These are phyloP conservation scores for Calameuta idolon DNA, from an alignment of 2,888 invertebrate genomes.

Conservation along the genomic window DNA sequence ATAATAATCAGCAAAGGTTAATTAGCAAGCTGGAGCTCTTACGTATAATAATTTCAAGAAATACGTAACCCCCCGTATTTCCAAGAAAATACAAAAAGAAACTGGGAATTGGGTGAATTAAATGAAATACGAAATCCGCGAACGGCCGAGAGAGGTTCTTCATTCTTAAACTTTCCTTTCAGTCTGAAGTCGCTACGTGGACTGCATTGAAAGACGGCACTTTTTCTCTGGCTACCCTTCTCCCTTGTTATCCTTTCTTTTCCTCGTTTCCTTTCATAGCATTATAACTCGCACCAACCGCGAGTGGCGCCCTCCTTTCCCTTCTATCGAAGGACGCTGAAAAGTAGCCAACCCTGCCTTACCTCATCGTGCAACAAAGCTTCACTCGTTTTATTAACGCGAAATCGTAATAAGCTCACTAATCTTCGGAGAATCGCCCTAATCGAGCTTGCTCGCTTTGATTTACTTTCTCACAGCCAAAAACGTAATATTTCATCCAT, in stretches of 20 bases:
- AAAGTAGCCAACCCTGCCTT: background rate
- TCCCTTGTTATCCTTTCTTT: background rate
- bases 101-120: background rate
- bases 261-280: background rate
- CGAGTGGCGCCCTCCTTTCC: background rate
- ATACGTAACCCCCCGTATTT: no score
- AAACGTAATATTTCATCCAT: background rate
- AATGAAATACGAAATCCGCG: background rate
- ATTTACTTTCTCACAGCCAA: background rate
- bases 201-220: background rate
- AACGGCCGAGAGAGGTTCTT: slow-evolving; percentile 4
- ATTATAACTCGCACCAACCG: background rate
- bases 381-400: background rate
- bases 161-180: slow-evolving; percentile 4
- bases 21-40: no score
- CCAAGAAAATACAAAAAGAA: background rate
- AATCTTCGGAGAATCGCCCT: background rate
- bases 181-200: background rate
- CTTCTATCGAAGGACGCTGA: background rate
- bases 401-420: background rate
- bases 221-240: background rate
- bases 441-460: background rate
- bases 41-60: no score
- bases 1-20: no score
- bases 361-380: background rate